A percentile compares a stretch with the other conserved stretches of the same genome.
These are phyloP conservation scores for Hippocampus barbouri DNA, from an alignment of 2,113 vertebrate species.

Conservation along the genomic window DNA sequence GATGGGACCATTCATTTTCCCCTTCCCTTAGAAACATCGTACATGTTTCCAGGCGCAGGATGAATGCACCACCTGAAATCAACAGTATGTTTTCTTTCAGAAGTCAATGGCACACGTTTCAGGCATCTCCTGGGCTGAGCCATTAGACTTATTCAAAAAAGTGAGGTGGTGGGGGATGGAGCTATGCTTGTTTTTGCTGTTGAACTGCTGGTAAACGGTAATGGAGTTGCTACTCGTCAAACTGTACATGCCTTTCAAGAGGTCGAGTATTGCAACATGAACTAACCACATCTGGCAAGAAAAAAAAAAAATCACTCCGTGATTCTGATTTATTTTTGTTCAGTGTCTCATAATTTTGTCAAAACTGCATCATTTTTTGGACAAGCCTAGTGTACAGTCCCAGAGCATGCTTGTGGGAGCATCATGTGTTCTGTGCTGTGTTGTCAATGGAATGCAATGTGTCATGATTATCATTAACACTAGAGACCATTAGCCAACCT, in stretches of 20 bases:
- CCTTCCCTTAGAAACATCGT: constrained; percentile 35
- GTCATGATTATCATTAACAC: constrained; percentile 61
- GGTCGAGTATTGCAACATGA: constrained; percentile 44
- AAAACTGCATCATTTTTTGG: constrained; percentile 34
- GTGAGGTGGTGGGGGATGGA: neutral
- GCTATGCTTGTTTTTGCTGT: constrained; percentile 11
- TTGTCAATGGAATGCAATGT: constrained; percentile 72
- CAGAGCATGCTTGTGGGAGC: constrained; percentile 66
- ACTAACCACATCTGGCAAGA: constrained; percentile 28
- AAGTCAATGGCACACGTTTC: constrained; percentile 59
- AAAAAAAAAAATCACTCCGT: constrained; percentile 37
- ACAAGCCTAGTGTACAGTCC: constrained; percentile 67
- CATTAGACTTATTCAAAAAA: constrained; percentile 37
- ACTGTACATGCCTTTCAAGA: constrained; percentile 64
- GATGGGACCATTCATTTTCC: constrained; percentile 51
- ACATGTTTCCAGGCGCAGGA: constrained; percentile 46
- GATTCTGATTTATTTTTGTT: constrained; percentile 17
- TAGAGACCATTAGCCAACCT: constrained; percentile 45
- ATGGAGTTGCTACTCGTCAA: constrained; percentile 50
- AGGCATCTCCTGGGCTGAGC: constrained; percentile 36
- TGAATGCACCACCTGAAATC: constrained; percentile 38
- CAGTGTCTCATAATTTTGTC: constrained; percentile 44
- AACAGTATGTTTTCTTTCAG: constrained; percentile 51
- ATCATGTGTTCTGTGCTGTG: constrained; percentile 69
- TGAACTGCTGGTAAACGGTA: constrained; percentile 35